Evolutionary conservation across 2,888 invertebrate species (phyloP), one percentile per base, ranked within the genome.

Genomic region (Eupithecia insigniata): DNA sequence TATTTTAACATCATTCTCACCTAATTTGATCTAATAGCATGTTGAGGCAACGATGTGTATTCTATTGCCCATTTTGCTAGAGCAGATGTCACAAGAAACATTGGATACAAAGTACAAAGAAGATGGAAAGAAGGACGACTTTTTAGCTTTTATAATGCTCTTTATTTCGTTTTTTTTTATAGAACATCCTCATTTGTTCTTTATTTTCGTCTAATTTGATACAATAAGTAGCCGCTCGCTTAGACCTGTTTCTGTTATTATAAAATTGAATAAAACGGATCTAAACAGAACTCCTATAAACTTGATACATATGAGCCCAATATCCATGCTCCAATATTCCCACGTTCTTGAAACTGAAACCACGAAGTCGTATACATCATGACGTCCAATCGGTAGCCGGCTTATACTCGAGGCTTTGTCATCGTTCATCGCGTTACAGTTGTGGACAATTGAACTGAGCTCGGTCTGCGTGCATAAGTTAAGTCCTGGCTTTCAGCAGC

Each of bases 341-440:
- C 64, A 30, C 62, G 32, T 34, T 62, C 51, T 51, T 64, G 51
- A 58, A 71, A 64, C 58, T 26, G 39, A 67, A 71, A 67, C 64
- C 36, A 28, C 28, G 10, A 30, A 61, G 60, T 58, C 36, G 36
- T 16, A 39, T 60, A 58, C 55, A 67, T 60, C 36, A 18, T 26
- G 32, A 39, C 67, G 55, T 22, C 67, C 64, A 65, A 71, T 71
- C 65, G 62, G 51, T 58, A 64, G 67, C 65, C 55, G 65, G 71
- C 71, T 71, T 68, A 68, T 32, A 39, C 30, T 36, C 51, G 26
- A 71, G 64, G 67, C 67, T 68, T 68, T 65, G 58, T 68, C 58
- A 71, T 65, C 62, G 61, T 34, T 71, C 66, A 51, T 36, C 66
- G 66, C 58, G 55, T 64, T 69, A 69, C 69, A 64, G 61, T 43